Base-by-base conservation (phyloP, 2,797 vertebrate species). In the Mormyrus proboscirostris region DNA sequence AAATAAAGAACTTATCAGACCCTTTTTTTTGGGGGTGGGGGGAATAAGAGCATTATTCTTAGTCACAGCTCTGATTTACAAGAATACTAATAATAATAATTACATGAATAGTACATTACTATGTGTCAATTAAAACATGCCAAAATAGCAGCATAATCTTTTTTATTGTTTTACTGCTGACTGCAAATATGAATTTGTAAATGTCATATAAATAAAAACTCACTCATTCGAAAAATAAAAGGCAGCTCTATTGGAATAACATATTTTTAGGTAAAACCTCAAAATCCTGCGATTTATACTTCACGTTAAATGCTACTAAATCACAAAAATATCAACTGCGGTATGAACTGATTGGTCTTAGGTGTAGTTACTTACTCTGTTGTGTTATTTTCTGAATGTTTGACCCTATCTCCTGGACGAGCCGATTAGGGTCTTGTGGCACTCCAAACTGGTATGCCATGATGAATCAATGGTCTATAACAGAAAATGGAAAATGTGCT, bases 351-450 rank as follows among this genome's bases (percentile, higher is more conserved):
- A 62, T 10, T 3, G 9, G 25, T 65, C 62, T 69, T 12, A 76
- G 44, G 33, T 19, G 69, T 41, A 41, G 33, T 79, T 33, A 69
- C 25, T 69, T 95, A 97, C 96, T 97, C 50, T 95, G 95, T 55
- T 93, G 93, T 2, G 95, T 94, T 90, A 97, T 94, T 92, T 90
- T 96, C 88, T 96, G 96, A 91, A 97, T 95, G 91, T 96, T 96
- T 89, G 94, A 93, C 88, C 93, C 93, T 91, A 97, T 96, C 51
- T 88, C 94, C 22, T 95, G 91, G 7, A 94, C 95, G 90, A 96
- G 92, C 91, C 89, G 92, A 89, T 69, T 93, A 88, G 95, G 92
- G 73, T 96, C 95, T 89, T 92, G 90, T 10, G 4, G 92, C 76
- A 62, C 87, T 92, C 94, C 96, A 73, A 94, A 92, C 76, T 94